Conservation (phyloP, 2,113 vertebrate genomes). For the Actenoides lindsayi region DNA sequence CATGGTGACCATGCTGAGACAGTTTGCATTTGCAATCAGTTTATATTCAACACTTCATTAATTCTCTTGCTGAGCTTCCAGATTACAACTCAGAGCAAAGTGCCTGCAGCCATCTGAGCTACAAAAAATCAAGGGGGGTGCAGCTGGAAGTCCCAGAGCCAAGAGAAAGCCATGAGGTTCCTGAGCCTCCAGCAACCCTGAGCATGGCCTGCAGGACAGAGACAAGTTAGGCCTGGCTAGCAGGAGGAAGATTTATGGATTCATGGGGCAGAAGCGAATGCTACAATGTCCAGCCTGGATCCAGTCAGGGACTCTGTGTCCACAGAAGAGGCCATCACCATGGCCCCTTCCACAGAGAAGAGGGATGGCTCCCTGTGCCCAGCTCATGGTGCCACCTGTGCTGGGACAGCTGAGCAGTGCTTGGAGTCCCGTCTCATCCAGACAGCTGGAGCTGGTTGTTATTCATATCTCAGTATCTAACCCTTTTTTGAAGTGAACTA, state of each 20-base stretch:
- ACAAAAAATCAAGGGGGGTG: neutral
- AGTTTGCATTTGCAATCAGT: neutral
- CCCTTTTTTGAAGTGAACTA: neutral
- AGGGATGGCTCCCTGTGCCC: neutral
- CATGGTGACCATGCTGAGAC: accelerated
- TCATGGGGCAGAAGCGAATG: neutral
- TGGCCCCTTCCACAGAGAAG: accelerated
- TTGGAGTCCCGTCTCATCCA: neutral
- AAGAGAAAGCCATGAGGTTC: accelerated
- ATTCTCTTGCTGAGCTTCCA: neutral
- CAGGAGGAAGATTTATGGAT: neutral
- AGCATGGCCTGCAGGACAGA: neutral
- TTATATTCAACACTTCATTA: neutral
- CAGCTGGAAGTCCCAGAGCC: neutral
- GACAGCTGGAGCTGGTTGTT: neutral
- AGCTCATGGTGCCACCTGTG: accelerated
- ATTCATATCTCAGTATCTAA: neutral
- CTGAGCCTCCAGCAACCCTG: neutral
- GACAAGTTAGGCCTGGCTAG: neutral
- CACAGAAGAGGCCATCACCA: neutral
- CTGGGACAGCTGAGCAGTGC: neutral
- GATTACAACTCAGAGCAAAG: neutral
- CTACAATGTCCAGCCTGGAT: neutral
- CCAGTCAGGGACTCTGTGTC: accelerated
- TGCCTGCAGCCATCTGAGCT: neutral